Evolutionary conservation across 2,888 invertebrate species (phyloP).

Genomic region (Spilosoma lubricipeda): DNA sequence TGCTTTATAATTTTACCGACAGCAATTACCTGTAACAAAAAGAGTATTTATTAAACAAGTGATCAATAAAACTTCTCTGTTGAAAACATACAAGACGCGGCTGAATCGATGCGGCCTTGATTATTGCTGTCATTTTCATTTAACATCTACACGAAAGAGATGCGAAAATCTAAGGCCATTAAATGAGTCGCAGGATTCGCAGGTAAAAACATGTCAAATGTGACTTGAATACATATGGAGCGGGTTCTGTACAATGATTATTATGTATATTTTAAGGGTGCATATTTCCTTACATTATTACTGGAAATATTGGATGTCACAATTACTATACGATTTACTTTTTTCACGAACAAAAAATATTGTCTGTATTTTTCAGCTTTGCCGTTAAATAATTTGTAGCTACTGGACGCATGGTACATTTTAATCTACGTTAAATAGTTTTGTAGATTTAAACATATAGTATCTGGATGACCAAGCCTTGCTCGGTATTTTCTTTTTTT

Average conservation of each 20-base stretch:
- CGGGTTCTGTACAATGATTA: background rate
- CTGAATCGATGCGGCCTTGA: background rate
- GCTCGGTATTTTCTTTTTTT: too few relatives aligned
- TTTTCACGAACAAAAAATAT: too few relatives aligned
- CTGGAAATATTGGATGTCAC: too few relatives aligned
- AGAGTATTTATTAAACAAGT: slow-evolving; percentile 10
- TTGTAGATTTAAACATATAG: background rate
- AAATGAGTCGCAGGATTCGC: background rate
- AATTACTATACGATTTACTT: too few relatives aligned
- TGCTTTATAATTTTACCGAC: background rate
- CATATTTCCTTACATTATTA: too few relatives aligned
- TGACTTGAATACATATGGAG: background rate
- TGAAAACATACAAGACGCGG: background rate
- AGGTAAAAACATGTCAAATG: background rate
- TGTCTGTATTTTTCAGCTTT: background rate
- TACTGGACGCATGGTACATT: background rate
- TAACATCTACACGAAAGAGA: background rate
- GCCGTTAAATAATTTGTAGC: background rate
- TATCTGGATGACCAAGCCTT: too few relatives aligned
- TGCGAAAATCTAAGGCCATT: background rate
- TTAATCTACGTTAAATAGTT: background rate
- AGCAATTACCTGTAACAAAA: slow-evolving; percentile 51
- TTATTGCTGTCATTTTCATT: background rate
- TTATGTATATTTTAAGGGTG: too few relatives aligned
- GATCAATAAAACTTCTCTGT: background rate